Base-by-base conservation (phyloP, 1,140 invertebrate species). In the Papilio polyxenes region DNA sequence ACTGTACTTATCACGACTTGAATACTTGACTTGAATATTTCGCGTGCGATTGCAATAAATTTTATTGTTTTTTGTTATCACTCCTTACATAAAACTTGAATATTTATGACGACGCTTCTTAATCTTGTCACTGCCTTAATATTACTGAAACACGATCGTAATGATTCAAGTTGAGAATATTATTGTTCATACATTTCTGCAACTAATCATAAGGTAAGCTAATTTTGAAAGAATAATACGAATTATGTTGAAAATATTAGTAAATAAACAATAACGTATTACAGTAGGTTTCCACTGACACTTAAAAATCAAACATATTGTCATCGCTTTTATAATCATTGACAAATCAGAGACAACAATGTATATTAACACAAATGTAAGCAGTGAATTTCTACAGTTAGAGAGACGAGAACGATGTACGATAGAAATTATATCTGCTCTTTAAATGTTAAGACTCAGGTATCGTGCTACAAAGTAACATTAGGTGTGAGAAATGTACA, bases 41-140 rank as follows among this genome's bases (percentile, higher is more conserved):
- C 74, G 74, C 74, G 74, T 75, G 74, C 74, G 74, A 44, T 49
- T 49, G 74, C 48, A 75, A 75, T 75, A 75, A 75, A 75, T 75
- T 49, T 75, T 75, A 75, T 75, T 49, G 74, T 49, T 49, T 75
- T 75, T 49, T 49, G 74, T 75, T 75, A 75, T 75, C 74, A 49
- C 48, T 44, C 40, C 74, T 13, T 37, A 72, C 65, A 37, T 37
- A 72, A 72, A 72, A 72, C 74, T 44, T 49, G 74, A 44, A 75
- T 20, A 23, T 49, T 49, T 44, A 44, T 49, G 48, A 13, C 40
- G 17, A 44, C 44, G 74, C 74, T 48, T n/a, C 31, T n/a, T 15
- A n/a, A 44, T 49, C 40, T 49, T 49, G 40, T 49, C 74, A 40
- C 40, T 49, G 44, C 48, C 65, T 72, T 37, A 72, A 17, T 72